Evolutionary conservation across 1,140 invertebrate genomes (phyloP).

Genomic region (roundworm (Caenorhabditis elegans)): WBcel235 BX284606.5:9977501-9978000

Average conservation of each 20-base stretch:
- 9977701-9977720: conserved; percentile 20
- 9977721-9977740: neutral
- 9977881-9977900: conserved; percentile 9
- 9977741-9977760: conserved; percentile 26
- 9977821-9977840: conserved; percentile 4
- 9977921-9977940: neutral
- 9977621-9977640: neutral
- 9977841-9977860: neutral
- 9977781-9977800: neutral
- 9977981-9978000: neutral
- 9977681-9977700: neutral
- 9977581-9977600: neutral
- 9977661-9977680: conserved; percentile 9
- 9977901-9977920: conserved; percentile 15
- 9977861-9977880: neutral
- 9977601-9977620: neutral
- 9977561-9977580: neutral
- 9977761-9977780: conserved; percentile 23
- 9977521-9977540: no score
- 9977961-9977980: conserved; percentile 15
- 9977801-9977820: neutral
- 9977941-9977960: conserved; percentile 23
- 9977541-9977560: neutral
- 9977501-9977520: no score
- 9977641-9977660: conserved; percentile 1